Evolutionary conservation across 1,140 invertebrate genomes (phyloP), one percentile per base, ranked within the genome.

Genomic region (Zaprionus tsacasi): DNA sequence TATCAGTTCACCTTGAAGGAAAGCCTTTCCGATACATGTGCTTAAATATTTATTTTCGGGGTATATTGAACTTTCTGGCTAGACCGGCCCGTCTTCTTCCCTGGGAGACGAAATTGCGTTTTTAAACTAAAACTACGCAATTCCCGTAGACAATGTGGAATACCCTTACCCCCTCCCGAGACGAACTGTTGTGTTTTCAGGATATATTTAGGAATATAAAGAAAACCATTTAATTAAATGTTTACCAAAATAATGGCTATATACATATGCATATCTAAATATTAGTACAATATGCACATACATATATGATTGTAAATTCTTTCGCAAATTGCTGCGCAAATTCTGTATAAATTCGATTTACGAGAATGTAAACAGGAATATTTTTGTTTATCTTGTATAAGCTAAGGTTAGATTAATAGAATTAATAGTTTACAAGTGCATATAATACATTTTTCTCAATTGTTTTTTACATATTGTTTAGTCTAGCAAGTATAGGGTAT

Each of bases 21-120:
- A 67, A 64, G 76, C 52, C 76, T 61, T n/a, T 45, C 7, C 54
- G 35, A 17, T 45, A 38, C 11, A 33, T 21, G 33, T 66, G 56
- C 33, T 52, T 35, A 59, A 54, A 5, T 43, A 50, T 56, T 13
- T 35, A 15, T 68, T 61, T 61, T 57, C 2, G 50, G 7, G 40
- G 81, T 79, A 79, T 82, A 43, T 76, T 82, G 81, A 83, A 83
- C 81, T 76, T 27, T n/a, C 40, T 30, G 38, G 36, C 43, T 52
- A 68, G 33, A 68, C 70, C 70, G 64, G 70, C 70, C 70, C 56
- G 70, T 36, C 36, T 50, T 59, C 52, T 57, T 15, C 12, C 10
- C 6, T 6, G 27, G 36, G 30, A 43, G 33, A 30, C 10, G 13
- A 45, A 57, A 71, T 65, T 57, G 38, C 52, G 52, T 71, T 71